phyloP scores from a whole-genome alignment of 2,113 vertebrate species.

The Semnopithecus entellus region DNA sequence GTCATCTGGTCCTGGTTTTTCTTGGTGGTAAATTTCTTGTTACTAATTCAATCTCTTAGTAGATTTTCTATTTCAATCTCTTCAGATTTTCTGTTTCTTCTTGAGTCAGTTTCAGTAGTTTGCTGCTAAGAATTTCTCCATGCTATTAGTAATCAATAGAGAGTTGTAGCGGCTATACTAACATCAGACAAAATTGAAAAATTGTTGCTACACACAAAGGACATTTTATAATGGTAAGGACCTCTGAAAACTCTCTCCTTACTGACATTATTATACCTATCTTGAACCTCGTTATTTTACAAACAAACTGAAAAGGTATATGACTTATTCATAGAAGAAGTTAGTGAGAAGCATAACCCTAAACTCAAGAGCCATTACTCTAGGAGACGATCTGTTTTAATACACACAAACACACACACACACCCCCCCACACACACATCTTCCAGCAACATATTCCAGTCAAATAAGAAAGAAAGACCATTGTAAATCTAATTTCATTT shows the following conservation, averaged over 20 bases:
- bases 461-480: neutral
- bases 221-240: neutral
- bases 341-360: neutral
- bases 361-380: neutral
- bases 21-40: neutral
- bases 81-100: neutral
- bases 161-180: neutral
- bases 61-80: neutral
- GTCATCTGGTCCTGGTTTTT: neutral
- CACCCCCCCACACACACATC: neutral
- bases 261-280: neutral
- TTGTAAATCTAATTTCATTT: neutral
- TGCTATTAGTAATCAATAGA: neutral
- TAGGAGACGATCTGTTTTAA: neutral
- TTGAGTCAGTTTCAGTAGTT: neutral
- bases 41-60: neutral
- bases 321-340: neutral
- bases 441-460: neutral
- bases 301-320: neutral
- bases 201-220: neutral
- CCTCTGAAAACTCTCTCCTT: neutral
- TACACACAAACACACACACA: neutral
- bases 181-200: neutral
- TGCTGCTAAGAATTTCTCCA: neutral
- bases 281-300: neutral